Evolutionary conservation across 1,140 invertebrate species (phyloP), one percentile per base, ranked within the genome.

Genomic region (Tetramorium simillimum): DNA sequence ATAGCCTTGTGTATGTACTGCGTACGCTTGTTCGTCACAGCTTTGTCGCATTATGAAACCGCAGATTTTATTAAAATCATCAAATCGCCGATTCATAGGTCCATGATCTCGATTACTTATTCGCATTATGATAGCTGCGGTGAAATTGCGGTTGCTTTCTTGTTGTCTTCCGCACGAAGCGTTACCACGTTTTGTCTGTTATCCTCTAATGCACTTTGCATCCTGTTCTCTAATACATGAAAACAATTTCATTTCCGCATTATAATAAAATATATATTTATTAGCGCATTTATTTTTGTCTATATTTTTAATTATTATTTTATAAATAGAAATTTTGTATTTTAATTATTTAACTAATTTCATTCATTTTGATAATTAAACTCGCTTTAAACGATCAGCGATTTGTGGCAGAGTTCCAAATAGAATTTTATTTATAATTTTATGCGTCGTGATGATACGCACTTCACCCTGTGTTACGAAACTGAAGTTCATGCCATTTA

Each of bases 81-180:
- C 10, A 56, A 77, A 28, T 84, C 40, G 73, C 16, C 43, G 46
- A 85, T n/a, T 70, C 53, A 65, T 84, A 9, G 33, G 18, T 82
- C 63, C 18, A 49, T 37, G 28, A 60, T 24, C 63, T 76, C 60
- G 24, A 62, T 90, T 81, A 85, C 46, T 89, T 89, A 56, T 67
- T 72, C 60, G 18, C 33, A 37, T 63, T 5, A 21, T 14, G 62
- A 75, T 72, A 37, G n/a, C 46, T 18, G 33, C 16, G 43, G 75
- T 49, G 58, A 63, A 78, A 10, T 56, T 82, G 89, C 86, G 89
- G 89, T 86, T 28, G 28, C 9, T 43, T 88, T 90, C 77, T 81
- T 90, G 24, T 60, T 76, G 43, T 49, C 60, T 85, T 37, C 40
- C 51, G 12, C 14, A n/a, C 63, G 16, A 80, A 40, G 12, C 88